Evolutionary conservation across 2,797 vertebrate species (phyloP), one percentile per base, ranked within the genome.

Genomic region (Mus spretus): DNA sequence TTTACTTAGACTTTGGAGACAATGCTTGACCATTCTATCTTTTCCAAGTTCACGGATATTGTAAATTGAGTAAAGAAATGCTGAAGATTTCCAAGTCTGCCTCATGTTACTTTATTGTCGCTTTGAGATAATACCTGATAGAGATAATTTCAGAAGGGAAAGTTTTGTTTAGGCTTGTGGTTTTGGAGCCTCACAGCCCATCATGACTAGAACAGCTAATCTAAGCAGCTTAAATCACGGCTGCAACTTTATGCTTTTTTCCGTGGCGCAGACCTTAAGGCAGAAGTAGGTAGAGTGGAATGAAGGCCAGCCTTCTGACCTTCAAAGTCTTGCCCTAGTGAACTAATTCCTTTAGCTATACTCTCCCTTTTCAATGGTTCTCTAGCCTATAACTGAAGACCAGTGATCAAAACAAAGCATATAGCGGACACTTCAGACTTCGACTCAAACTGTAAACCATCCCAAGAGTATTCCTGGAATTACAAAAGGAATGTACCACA

Each of bases 21-120:
- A 53, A 92, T 5, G 47, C 1, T 72, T 89, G 47, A 7, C 9
- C 20, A 20, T 84, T 77, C 57, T 10, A 34, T 37, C 22, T 67
- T 82, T 31, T 96, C 40, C 78, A 82, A 67, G 50, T n/a, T 59
- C 26, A 67, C 59, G 67, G 40, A 55, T 67, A 86, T 57, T 92
- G 0, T 34, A 79, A 26, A 75, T 57, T 61, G 72, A 85, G 72
- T 95, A 79, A 80, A 81, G 24, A 89, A 63, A 77, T 34, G 1
- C 10, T 78, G 6, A 74, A 6, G 10, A 55, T 89, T 93, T 53
- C 61, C 20, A 85, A 47, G 24, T 92, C 12, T 78, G 20, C 11
- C 11, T 79, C 11, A 2, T 79, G 13, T 79, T 65, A 63, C 13
- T 89, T 50, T 26, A 47, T 89, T 61, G 17, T 37, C 3, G 61